Evolutionary conservation across 2,888 invertebrate genomes (phyloP).

Genomic region (Cinara cedri): DNA sequence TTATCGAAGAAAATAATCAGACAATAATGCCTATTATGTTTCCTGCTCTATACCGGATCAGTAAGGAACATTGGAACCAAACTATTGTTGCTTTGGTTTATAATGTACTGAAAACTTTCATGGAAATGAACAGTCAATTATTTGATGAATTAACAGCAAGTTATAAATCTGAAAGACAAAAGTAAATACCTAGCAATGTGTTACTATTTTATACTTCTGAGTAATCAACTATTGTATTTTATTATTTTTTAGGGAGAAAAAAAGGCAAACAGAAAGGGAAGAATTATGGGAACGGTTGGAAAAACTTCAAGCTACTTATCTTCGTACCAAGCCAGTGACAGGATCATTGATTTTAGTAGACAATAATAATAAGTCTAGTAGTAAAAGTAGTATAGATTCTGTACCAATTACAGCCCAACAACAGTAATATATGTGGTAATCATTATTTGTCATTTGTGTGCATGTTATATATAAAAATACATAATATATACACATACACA

Average conservation of each 20-base stretch:
- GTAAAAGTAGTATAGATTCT: slow-evolving; percentile 35
- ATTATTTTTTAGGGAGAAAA: slow-evolving; percentile 78
- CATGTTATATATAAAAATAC: slow-evolving; percentile 1
- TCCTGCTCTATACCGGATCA: slow-evolving; percentile 97
- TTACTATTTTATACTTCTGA: neutral
- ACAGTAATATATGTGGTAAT: slow-evolving; percentile 14
- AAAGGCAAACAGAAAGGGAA: slow-evolving; percentile 94
- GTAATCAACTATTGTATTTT: neutral
- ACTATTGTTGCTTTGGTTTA: slow-evolving; percentile 99
- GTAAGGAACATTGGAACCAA: slow-evolving; percentile 99
- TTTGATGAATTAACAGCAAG: slow-evolving; percentile 98
- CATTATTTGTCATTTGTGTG: slow-evolving; percentile 19
- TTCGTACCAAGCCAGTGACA: slow-evolving; percentile 5
- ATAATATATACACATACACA: neutral
- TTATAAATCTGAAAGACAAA: slow-evolving; percentile 98
- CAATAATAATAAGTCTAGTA: slow-evolving; percentile 38
- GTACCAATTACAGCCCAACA: slow-evolving; percentile 11
- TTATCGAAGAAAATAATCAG: slow-evolving; percentile 98
- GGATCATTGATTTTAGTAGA: slow-evolving; percentile 25
- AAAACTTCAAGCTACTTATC: slow-evolving; percentile 73
- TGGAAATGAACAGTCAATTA: slow-evolving; percentile 99
- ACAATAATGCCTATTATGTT: slow-evolving; percentile 99
- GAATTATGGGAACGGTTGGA: slow-evolving; percentile 96
- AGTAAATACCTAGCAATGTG: slow-evolving; percentile 71
- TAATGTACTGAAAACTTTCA: slow-evolving; percentile 99